A percentile compares a stretch with the other conserved stretches of the same genome.
phyloP scores from a whole-genome alignment of 2,113 vertebrate species.

The Chionomys nivalis region DNA sequence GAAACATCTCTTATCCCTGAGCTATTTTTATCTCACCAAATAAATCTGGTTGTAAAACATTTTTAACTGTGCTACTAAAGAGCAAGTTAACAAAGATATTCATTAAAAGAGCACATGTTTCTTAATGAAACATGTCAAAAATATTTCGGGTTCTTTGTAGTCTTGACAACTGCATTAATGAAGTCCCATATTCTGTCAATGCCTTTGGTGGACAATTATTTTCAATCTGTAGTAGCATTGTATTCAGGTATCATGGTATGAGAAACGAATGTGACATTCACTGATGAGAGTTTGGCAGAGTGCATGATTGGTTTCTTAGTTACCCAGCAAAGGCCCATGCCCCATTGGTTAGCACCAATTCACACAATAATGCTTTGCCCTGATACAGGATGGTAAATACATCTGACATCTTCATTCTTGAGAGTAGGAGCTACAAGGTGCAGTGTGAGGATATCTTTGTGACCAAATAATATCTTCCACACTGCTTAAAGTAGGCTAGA shows the following conservation, averaged over 20 bases:
- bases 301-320: neutral
- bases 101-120: neutral
- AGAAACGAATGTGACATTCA: neutral
- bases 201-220: neutral
- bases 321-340: neutral
- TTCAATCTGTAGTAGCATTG: neutral
- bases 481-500: neutral
- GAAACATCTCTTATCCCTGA: neutral
- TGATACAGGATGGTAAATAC: neutral
- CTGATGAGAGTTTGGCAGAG: neutral
- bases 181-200: neutral
- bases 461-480: neutral
- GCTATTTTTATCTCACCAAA: neutral
- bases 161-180: neutral
- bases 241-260: neutral
- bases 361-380: neutral
- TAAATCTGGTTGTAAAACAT: neutral
- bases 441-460: neutral
- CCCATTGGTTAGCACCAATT: neutral
- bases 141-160: neutral
- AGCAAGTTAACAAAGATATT: neutral
- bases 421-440: neutral
- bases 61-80: neutral
- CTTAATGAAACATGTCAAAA: neutral
- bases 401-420: neutral